These are phyloP conservation scores for Scleropages formosus DNA, from an alignment of 2,797 vertebrate species.

Conservation along the genomic window DNA sequence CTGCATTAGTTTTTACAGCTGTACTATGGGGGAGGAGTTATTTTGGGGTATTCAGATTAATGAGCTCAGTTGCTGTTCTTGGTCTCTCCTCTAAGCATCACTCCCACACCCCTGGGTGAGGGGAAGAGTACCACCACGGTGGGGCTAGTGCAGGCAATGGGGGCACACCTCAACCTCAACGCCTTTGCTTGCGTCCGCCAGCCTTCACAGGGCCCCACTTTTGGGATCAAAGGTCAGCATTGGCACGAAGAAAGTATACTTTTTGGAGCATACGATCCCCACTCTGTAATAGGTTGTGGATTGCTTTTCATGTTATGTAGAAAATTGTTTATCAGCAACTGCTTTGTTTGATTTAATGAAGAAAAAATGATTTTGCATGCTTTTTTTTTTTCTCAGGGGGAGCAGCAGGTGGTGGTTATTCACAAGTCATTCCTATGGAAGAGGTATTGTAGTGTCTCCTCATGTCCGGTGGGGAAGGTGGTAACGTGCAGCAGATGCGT, in stretches of 20 bases:
- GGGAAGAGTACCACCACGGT: conserved; percentile 97
- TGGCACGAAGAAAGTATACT: background rate
- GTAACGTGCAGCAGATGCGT: background rate
- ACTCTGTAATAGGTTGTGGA: background rate
- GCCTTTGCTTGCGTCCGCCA: conserved; percentile 95
- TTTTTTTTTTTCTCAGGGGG: conserved; percentile 74
- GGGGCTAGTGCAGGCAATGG: conserved; percentile 90
- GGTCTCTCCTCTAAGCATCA: conserved; percentile 74
- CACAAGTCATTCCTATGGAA: conserved; percentile 97
- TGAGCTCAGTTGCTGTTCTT: background rate
- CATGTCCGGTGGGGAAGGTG: background rate
- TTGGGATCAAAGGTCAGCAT: conserved; percentile 91
- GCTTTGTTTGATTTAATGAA: background rate
- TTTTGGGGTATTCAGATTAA: background rate
- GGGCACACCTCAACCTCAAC: conserved; percentile 87
- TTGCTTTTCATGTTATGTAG: background rate
- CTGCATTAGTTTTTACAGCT: background rate
- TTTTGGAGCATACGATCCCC: background rate
- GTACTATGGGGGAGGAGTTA: background rate
- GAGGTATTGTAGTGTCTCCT: conserved; percentile 73
- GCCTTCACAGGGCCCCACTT: conserved; percentile 96
- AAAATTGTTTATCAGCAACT: too few species aligned
- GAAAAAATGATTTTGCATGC: background rate
- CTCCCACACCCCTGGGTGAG: conserved; percentile 94
- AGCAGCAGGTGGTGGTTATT: conserved; percentile 96